Conservation (phyloP, 23 tunicate species). For the Corella eumyota region DNA sequence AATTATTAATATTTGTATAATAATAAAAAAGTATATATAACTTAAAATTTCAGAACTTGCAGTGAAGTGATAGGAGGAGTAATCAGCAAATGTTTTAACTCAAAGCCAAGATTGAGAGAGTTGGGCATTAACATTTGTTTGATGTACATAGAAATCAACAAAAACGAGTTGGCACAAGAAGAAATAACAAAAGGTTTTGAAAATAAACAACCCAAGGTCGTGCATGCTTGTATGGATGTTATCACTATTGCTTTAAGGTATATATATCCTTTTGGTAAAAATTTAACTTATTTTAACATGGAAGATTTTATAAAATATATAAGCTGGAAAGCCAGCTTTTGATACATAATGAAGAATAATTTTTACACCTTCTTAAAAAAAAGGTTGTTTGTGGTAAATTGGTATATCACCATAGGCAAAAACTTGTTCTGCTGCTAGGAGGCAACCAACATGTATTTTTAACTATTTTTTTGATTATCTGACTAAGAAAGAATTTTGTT, state of each 20-base stretch:
- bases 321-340: too few relatives aligned
- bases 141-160: slow-evolving; percentile 47
- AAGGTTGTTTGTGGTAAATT: too few relatives aligned
- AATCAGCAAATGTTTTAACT: slow-evolving; percentile 42
- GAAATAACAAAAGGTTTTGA: slow-evolving; percentile 33
- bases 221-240: slow-evolving; percentile 22
- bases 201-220: slow-evolving; percentile 62
- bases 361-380: too few relatives aligned
- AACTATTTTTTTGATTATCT: too few relatives aligned
- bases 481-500: too few relatives aligned
- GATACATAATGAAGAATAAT: too few relatives aligned
- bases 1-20: too few relatives aligned
- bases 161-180: slow-evolving; percentile 20
- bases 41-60: slow-evolving; percentile 11
- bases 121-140: slow-evolving; percentile 26
- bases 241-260: slow-evolving; percentile 18
- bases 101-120: slow-evolving; percentile 44
- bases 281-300: background rate
- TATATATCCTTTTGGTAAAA: background rate
- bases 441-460: too few relatives aligned
- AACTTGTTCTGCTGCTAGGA: too few relatives aligned
- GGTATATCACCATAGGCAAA: too few relatives aligned
- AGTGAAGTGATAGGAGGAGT: slow-evolving; percentile 38
- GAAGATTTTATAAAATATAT: background rate
- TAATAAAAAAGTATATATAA: too few relatives aligned